Evolutionary conservation across 2,888 invertebrate genomes (phyloP), one percentile per base, ranked within the genome.

Genomic region (Caenorhabditis plicata): DNA sequence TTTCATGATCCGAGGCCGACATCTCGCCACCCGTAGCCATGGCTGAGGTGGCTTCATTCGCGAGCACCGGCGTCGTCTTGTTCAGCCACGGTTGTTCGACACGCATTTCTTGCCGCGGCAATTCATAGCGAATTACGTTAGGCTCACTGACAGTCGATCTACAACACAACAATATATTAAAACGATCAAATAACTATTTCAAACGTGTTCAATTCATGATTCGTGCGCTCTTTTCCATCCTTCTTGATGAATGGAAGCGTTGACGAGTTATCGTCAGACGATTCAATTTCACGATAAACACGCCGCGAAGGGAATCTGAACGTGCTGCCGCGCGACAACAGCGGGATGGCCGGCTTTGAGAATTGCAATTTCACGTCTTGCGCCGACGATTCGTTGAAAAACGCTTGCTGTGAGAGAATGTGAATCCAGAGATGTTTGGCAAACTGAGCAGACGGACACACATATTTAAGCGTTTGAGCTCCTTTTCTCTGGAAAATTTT

Each of bases 341-440:
- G 47, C 13, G 77, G 76, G 20, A 75, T 73, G 15, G 69, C 56
- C 7, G 72, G 68, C 75, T 71, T 76, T 26, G 73, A 74, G 55
- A 75, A 75, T 43, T 66, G 68, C 27, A 72, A 65, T 54, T 75
- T 75, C 49, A 78, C 69, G 13, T 56, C 46, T 5, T 46, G 45
- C 17, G 74, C 73, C 7, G 45, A 49, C 15, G 62, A 41, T 45
- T 65, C 73, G 40, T 94, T 95, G 84, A 93, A 96, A 85, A 96
- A 96, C 71, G 94, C 85, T 88, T 94, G 91, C 84, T 95, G 95
- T 82, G 95, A 94, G 70, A 95, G 91, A 41, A 94, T 92, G 85
- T 93, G 93, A 81, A 91, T 88, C 95, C 95, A 96, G 63, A 96
- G 88, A 84, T 95, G 92, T 71, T 93, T 88, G 82, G 94, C 94